These are phyloP conservation scores for Tragopan temminckii DNA, from an alignment of 2,797 vertebrate genomes.

Conservation along the genomic window DNA sequence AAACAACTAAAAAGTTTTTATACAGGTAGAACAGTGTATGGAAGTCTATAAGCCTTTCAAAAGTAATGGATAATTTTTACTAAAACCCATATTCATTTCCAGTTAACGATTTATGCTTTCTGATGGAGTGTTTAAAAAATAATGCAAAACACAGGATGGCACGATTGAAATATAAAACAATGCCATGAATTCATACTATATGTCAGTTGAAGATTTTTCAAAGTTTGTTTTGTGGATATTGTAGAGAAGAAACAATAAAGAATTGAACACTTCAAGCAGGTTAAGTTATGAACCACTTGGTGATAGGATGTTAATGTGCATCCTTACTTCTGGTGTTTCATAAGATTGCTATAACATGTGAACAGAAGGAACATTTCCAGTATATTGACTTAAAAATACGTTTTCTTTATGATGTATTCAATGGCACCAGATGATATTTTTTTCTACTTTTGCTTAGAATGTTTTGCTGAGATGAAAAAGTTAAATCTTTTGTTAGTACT, in stretches of 20 bases:
- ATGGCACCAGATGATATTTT: background rate
- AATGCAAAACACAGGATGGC: background rate
- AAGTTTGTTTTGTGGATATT: background rate
- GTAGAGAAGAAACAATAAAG: background rate
- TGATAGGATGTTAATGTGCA: background rate
- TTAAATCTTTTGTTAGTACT: background rate
- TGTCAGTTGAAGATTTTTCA: background rate
- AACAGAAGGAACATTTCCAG: background rate
- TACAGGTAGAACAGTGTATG: background rate
- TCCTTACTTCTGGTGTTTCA: background rate
- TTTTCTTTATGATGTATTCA: background rate
- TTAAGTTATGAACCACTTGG: background rate
- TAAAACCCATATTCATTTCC: background rate
- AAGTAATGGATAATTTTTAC: background rate
- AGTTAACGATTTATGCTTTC: background rate
- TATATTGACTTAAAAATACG: background rate
- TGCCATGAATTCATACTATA: background rate
- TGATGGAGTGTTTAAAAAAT: conserved; percentile 45
- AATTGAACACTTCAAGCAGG: background rate
- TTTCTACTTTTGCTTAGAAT: background rate
- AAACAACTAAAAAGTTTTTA: background rate
- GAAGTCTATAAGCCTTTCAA: background rate
- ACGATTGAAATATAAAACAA: background rate
- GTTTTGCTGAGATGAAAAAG: background rate
- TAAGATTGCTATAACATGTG: background rate